A percentile compares a stretch with the other conserved stretches of the same genome.
phyloP scores from a whole-genome alignment of 2,888 invertebrate species.

The Chaetogeoica ovagalla region DNA sequence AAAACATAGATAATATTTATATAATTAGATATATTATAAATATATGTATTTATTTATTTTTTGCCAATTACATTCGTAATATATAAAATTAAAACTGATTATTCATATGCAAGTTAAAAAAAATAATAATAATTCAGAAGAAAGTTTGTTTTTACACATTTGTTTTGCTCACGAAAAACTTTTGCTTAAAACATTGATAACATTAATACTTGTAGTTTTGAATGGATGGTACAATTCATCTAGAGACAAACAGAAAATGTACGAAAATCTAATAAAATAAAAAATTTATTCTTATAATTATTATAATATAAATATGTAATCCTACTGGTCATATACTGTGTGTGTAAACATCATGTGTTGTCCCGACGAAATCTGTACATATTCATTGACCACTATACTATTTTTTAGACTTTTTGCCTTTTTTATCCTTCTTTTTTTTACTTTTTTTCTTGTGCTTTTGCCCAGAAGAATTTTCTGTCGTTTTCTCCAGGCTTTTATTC shows the following conservation, averaged over 20 bases:
- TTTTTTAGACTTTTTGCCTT: conserved; percentile 31
- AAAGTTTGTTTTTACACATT: too few relatives aligned
- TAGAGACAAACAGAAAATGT: too few relatives aligned
- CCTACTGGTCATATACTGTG: too few relatives aligned
- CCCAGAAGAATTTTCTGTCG: neutral
- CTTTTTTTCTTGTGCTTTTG: conserved; percentile 33
- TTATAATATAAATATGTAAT: too few relatives aligned
- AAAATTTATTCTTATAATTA: too few relatives aligned
- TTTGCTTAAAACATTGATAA: neutral
- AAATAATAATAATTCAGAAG: neutral
- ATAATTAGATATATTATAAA: neutral
- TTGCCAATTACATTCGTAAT: too few relatives aligned
- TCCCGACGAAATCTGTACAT: too few relatives aligned
- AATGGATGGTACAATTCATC: too few relatives aligned
- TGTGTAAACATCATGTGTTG: too few relatives aligned
- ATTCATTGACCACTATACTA: neutral
- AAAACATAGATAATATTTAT: conserved; percentile 23
- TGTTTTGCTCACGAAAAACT: neutral
- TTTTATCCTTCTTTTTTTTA: conserved; percentile 42
- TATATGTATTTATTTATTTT: too few relatives aligned
- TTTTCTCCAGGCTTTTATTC: conserved; percentile 6
- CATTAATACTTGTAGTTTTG: neutral
- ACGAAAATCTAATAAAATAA: too few relatives aligned
- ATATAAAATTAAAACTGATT: neutral
- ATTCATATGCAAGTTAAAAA: neutral